Evolutionary conservation across 2,888 invertebrate species (phyloP).

Genomic region (Mallateleia sp.): DNA sequence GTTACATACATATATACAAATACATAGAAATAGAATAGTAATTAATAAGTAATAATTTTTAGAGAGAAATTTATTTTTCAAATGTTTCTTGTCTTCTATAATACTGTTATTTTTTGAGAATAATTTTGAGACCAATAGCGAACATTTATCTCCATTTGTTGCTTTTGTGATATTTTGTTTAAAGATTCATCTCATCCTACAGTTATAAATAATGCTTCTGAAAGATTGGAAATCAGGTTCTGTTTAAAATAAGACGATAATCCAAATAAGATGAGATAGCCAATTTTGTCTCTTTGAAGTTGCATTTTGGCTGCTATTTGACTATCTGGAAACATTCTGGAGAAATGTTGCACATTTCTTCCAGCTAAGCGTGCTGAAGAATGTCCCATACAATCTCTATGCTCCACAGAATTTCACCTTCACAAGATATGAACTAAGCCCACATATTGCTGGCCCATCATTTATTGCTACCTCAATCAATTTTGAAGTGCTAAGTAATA

Average conservation of each 20-base stretch:
- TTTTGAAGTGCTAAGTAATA: too few relatives aligned
- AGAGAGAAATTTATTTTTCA: too few relatives aligned
- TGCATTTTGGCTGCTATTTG: slow-evolving; percentile 74
- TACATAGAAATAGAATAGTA: too few relatives aligned
- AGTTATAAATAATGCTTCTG: slow-evolving; percentile 36
- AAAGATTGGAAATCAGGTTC: slow-evolving; percentile 17
- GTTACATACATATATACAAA: too few relatives aligned
- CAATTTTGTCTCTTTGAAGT: slow-evolving; percentile 73
- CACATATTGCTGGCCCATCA: too few relatives aligned
- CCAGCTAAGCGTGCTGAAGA: slow-evolving; percentile 29
- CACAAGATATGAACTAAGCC: too few relatives aligned
- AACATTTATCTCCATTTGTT: slow-evolving; percentile 82
- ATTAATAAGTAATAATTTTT: too few relatives aligned
- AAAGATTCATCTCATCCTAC: slow-evolving; percentile 78
- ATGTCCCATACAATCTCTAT: slow-evolving; percentile 22
- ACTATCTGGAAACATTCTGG: slow-evolving; percentile 75
- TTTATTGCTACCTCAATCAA: too few relatives aligned
- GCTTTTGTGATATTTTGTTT: slow-evolving; percentile 77
- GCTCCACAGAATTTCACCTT: too few relatives aligned
- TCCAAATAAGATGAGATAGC: slow-evolving; percentile 67
- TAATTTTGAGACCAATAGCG: slow-evolving; percentile 78
- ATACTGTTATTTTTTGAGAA: too few relatives aligned
- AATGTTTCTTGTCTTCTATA: too few relatives aligned
- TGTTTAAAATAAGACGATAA: slow-evolving; percentile 36
- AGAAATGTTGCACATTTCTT: slow-evolving; percentile 48